These are phyloP conservation scores for Drosophila subpulchrella DNA, from an alignment of 1,140 invertebrate species.

Conservation along the genomic window DNA sequence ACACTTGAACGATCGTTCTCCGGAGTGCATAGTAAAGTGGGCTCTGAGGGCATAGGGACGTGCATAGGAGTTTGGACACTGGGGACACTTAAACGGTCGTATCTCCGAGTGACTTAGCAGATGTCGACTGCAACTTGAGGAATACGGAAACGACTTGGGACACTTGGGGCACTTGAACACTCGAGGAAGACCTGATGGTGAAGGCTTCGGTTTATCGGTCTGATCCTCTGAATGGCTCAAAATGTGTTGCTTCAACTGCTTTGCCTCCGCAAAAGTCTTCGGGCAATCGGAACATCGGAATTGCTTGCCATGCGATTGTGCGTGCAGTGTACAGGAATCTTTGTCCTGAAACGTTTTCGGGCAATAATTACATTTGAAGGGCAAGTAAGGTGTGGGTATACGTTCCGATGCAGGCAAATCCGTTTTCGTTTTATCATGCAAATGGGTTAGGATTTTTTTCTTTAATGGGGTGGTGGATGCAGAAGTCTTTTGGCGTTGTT, in stretches of 20 bases:
- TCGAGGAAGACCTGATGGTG: background rate
- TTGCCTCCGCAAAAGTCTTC: background rate
- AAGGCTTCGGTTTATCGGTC: background rate
- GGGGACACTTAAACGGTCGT: background rate
- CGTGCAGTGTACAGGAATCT: background rate
- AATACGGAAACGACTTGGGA: background rate
- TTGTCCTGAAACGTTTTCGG: background rate
- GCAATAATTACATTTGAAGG: slow-evolving; percentile 6
- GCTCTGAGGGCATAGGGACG: background rate
- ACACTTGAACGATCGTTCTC: background rate
- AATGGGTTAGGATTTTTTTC: background rate
- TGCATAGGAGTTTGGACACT: slow-evolving; percentile 1
- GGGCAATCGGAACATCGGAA: background rate
- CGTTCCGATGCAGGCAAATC: background rate
- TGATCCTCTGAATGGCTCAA: background rate
- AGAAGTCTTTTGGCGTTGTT: background rate
- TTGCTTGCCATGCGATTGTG: background rate
- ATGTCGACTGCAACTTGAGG: slow-evolving; percentile 1
- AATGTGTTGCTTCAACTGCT: background rate
- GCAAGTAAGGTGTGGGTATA: background rate
- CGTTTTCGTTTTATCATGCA: background rate
- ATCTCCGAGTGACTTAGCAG: background rate
- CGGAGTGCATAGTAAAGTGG: background rate
- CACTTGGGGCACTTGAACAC: slow-evolving; percentile 1
- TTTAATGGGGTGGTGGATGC: background rate